phyloP scores from a whole-genome alignment of 2,888 invertebrate species.

The Pachymerium ferrugineum region DNA sequence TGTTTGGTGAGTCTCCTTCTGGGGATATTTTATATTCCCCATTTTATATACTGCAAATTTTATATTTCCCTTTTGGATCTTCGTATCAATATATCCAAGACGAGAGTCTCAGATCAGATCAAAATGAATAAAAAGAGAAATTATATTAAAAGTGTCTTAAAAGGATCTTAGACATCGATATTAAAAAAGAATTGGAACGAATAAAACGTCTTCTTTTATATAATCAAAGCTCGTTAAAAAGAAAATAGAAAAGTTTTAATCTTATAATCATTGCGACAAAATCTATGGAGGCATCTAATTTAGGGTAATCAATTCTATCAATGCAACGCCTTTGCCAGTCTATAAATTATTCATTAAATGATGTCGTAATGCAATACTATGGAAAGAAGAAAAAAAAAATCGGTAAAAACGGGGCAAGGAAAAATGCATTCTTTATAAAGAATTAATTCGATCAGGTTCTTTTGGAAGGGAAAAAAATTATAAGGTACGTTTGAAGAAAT shows the following conservation, averaged over 20 bases:
- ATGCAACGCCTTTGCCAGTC: no score
- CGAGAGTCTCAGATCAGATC: neutral
- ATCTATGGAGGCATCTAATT: neutral
- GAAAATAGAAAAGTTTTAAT: neutral
- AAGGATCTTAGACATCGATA: no score
- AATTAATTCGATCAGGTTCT: no score
- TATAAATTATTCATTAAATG: neutral
- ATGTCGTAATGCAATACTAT: no score
- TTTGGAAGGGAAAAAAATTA: no score
- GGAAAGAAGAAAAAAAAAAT: no score
- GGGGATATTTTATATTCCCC: neutral
- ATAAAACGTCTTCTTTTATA: neutral
- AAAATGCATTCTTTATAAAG: no score
- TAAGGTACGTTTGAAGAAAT: no score
- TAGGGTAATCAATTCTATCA: neutral
- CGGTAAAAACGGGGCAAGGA: no score
- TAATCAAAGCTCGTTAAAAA: neutral
- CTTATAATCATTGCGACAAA: neutral
- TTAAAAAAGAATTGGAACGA: neutral
- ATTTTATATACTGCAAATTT: neutral
- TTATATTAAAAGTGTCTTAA: no score
- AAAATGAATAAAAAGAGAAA: neutral
- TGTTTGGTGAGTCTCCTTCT: no score
- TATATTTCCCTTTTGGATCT: neutral
- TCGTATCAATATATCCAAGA: neutral